Evolutionary conservation across 2,797 vertebrate genomes (phyloP), one percentile per base, ranked within the genome.

Genomic region (Phoxinus dragarum): DNA sequence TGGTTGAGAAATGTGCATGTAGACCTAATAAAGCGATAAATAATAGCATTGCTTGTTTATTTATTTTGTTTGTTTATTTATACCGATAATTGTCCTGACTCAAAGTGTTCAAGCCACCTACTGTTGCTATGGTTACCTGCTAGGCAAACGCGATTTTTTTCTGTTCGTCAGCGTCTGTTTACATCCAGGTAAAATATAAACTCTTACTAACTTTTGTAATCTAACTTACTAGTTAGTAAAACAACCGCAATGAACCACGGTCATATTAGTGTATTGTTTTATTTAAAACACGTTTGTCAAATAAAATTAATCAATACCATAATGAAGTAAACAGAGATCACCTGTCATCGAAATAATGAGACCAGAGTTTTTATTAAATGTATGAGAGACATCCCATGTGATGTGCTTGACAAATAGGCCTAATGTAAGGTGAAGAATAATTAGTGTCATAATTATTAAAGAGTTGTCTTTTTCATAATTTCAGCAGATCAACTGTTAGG

Each of bases 121-220:
- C n/a, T 64, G 76, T 78, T 78, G 76, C 76, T 64, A 78, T 78
- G 76, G 76, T 78, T 78, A 64, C 76, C 76, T 64, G 54, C 21
- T 38, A 56, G 36, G 12, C 36, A 7, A 59, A 59, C 19, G 12
- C 72, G 27, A 31, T n/a, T 64, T 5, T 10, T 52, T 42, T 44
- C 7, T 21, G 36, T 9, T 59, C 36, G 11, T 16, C 12, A 64
- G 36, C 36, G 54, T 56, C 74, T 76, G 74, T 78, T 78, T 64
- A 78, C n/a, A 12, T 61, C 5, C 76, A 64, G 36, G 54, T 78
- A 61, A 78, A 76, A 3, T 21, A n/a, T n/a, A n/a, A 0, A 64
- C 16, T 38, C 49, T 56, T 78, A 2, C 8, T 19, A 64, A 78
- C 38, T 78, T 44, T 64, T 64, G 56, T 31, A 19, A 78, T 61